A percentile compares a stretch with the other conserved stretches of the same genome.
Conservation (phyloP, 2,888 invertebrate species). For the Sycophila texana region DNA sequence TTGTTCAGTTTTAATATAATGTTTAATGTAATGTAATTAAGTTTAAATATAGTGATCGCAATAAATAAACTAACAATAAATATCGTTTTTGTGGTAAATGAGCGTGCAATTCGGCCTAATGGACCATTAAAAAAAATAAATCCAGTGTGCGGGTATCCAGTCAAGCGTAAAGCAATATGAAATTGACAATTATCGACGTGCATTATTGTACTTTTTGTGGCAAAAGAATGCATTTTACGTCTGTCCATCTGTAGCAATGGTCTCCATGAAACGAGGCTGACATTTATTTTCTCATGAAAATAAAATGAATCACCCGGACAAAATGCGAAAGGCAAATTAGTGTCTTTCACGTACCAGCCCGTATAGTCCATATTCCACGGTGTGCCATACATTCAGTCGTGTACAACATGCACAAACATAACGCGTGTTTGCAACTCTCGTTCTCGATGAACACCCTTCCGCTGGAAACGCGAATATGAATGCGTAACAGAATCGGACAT, state of each 20-base stretch:
- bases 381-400: not conserved
- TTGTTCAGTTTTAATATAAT: too few relatives aligned
- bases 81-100: not conserved
- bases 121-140: slow-evolving; percentile 14
- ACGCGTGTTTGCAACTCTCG: not conserved
- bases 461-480: not conserved
- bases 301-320: slow-evolving; percentile 20
- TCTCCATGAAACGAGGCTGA: not conserved
- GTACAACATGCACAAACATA: not conserved
- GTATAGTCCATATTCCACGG: not conserved
- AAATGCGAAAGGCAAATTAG: slow-evolving; percentile 36
- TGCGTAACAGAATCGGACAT: not conserved
- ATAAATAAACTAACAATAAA: not conserved
- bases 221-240: slow-evolving; percentile 21
- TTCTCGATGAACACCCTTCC: not conserved
- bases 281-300: slow-evolving; percentile 17
- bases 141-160: not conserved
- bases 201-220: slow-evolving; percentile 23
- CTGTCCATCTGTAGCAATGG: not conserved
- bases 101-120: not conserved
- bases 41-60: not conserved
- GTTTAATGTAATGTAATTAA: too few relatives aligned
- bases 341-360: slow-evolving; percentile 4
- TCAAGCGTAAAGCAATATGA: not conserved
- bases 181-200: slow-evolving; percentile 26